Base-by-base conservation (phyloP, 1,140 invertebrate species). In the Thaumetopoea pityocampa region DNA sequence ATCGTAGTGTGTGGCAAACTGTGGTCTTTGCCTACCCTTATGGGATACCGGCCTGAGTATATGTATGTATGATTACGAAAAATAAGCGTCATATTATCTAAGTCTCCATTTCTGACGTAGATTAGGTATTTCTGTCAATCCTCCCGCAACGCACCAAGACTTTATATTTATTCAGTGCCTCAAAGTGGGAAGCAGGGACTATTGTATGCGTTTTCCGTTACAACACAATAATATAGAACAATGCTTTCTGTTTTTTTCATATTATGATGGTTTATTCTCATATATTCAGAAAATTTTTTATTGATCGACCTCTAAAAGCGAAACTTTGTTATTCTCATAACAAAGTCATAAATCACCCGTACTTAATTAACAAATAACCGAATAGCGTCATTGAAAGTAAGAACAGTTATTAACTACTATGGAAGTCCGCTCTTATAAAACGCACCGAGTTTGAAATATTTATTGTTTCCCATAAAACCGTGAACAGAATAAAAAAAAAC, bases 401-500 rank as follows among this genome's bases (percentile, higher is more conserved):
- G 29, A 68, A 72, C 67, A 70, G 71, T 69, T 67, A 73, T 63
- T 45, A 58, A 78, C 77, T 81, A 81, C 73, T 46, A 68, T 56
- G 45, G 73, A 65, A 76, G 73, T 72, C 55, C 62, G 64, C 53
- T 67, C 69, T 47, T 60, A 80, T 78, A 81, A 81, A 73, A 35
- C 67, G 71, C 36, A 53, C 61, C 53, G 68, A 48, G 71, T 80
- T 67, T 55, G 59, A 67, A 73, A 74, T 73, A 71, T 78, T 81
- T 80, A 80, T 73, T 71, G 44, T 48, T 59, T 56, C 53, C 37
- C 70, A 73, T 73, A 74, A 77, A 79, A 51, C 33, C 37, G 4
- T 24, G 27, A n/a, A n/a, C n/a, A n/a, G n/a, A n/a, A n/a, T 3
- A 32, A 12, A 58, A 66, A 72, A 68, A 70, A 69, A 59, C 43